These are phyloP conservation scores for Galemys pyrenaicus DNA, from an alignment of 2,113 vertebrate genomes.

Conservation along the genomic window DNA sequence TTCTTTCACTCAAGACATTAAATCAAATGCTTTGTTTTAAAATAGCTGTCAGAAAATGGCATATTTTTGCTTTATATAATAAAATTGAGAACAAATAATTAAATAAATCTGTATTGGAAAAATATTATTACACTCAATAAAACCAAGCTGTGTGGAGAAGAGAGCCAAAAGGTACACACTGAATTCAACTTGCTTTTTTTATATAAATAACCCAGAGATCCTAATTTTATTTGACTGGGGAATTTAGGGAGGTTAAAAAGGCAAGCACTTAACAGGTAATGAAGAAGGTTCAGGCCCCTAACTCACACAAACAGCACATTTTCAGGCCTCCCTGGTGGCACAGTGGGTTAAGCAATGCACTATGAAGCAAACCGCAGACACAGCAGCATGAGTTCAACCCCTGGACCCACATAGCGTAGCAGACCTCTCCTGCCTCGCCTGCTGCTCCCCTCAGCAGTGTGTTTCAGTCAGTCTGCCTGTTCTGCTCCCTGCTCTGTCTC, in stretches of 20 bases:
- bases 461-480: too few species aligned
- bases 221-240: not conserved
- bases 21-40: not conserved
- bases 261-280: not conserved
- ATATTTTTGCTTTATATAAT: not conserved
- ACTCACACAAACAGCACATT: not conserved
- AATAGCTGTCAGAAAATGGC: not conserved
- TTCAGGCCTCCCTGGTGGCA: too few species aligned
- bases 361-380: too few species aligned
- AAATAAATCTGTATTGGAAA: not conserved
- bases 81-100: not conserved
- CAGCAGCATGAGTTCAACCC: too few species aligned
- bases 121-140: not conserved
- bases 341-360: too few species aligned
- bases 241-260: not conserved
- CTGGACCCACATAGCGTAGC: too few species aligned
- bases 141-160: not conserved
- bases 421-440: too few species aligned
- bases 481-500: too few species aligned
- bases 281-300: not conserved
- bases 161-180: not conserved
- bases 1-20: not conserved
- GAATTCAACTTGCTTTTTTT: not conserved
- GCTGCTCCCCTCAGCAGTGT: too few species aligned
- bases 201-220: not conserved